These are phyloP conservation scores for Lepus americanus DNA, from an alignment of 2,113 vertebrate genomes.

Conservation along the genomic window DNA sequence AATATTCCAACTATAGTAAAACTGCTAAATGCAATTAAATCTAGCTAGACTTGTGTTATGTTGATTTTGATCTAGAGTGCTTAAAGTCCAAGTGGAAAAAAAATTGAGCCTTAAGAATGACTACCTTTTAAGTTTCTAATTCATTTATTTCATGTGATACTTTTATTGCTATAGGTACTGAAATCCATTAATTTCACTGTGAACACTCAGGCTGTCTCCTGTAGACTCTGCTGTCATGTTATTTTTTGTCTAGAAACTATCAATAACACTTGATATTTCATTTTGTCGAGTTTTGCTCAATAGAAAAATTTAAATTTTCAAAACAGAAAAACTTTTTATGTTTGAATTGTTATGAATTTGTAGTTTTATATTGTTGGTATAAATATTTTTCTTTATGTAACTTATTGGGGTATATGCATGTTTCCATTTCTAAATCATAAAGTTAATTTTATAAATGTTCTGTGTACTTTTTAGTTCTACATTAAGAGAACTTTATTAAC, in stretches of 20 bases:
- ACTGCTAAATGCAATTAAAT: constrained; percentile 6
- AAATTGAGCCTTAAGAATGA: background rate
- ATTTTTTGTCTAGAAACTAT: constrained; percentile 45
- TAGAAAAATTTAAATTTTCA: constrained; percentile 37
- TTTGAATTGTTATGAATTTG: constrained; percentile 14
- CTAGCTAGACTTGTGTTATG: background rate
- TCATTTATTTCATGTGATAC: constrained; percentile 34
- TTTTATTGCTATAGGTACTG: constrained; percentile 32
- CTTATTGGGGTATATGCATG: constrained; percentile 15
- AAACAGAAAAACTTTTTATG: background rate
- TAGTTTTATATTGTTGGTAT: constrained; percentile 14
- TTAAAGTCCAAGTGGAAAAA: constrained; percentile 43
- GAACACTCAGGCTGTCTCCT: background rate
- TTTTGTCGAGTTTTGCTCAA: constrained; percentile 11
- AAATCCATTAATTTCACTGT: constrained; percentile 21
- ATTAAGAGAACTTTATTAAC: background rate
- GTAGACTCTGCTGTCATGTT: background rate
- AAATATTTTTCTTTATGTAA: constrained; percentile 5
- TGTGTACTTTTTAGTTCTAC: background rate
- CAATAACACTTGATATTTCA: background rate
- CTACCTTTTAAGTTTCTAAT: background rate
- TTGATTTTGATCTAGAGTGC: constrained; percentile 21
- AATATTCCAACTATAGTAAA: constrained; percentile 6
- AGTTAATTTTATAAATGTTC: constrained; percentile 6
- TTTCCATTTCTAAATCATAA: background rate